Evolutionary conservation across 2,113 vertebrate species (phyloP).

Genomic region (Mus musculus): DNA sequence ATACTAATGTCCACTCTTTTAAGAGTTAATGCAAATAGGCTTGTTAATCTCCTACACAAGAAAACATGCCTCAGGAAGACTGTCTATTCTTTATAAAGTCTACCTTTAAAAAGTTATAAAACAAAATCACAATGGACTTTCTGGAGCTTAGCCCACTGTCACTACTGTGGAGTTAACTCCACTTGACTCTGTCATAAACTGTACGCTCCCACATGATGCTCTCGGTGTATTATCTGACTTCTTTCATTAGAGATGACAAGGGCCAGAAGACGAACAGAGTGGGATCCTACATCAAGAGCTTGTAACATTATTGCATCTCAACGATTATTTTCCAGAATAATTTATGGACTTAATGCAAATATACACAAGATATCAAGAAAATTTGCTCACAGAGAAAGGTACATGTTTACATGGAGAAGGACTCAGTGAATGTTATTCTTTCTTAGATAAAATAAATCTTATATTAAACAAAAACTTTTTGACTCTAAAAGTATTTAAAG

Average conservation of each 20-base stretch:
- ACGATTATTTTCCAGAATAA: background rate
- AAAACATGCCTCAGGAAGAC: background rate
- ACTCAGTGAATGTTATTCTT: background rate
- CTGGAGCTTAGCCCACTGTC: too few relatives aligned
- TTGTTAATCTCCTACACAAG: background rate
- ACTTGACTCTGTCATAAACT: background rate
- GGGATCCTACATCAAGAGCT: background rate
- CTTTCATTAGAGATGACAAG: background rate
- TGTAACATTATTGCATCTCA: background rate
- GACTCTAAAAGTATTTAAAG: background rate
- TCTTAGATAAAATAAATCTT: background rate
- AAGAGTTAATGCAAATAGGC: background rate
- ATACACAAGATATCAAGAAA: background rate
- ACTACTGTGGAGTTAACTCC: rapidly evolving
- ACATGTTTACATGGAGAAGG: background rate
- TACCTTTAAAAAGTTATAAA: too few relatives aligned
- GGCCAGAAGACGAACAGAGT: too few relatives aligned
- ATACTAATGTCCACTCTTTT: background rate
- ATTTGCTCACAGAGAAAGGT: background rate
- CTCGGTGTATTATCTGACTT: background rate
- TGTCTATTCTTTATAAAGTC: background rate
- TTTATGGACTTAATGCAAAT: background rate
- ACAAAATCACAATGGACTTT: too few relatives aligned
- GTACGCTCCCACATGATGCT: too few relatives aligned
- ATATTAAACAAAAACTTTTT: background rate